These are phyloP conservation scores for Aramus guarauna DNA, from an alignment of 2,113 vertebrate genomes.

Conservation along the genomic window DNA sequence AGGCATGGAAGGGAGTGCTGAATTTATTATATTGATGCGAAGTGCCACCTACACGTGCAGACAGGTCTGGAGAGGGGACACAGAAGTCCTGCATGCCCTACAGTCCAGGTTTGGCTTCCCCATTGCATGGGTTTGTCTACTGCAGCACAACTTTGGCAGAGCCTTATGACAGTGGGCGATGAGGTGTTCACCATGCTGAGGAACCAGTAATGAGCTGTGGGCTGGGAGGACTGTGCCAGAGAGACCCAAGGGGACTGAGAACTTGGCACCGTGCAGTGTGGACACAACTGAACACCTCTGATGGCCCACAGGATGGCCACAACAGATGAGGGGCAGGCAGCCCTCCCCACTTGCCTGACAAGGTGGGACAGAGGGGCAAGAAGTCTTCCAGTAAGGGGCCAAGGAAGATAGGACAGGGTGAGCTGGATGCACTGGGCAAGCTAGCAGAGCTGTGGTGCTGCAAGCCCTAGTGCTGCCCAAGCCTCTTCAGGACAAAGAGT, in stretches of 20 bases:
- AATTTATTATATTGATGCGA: neutral
- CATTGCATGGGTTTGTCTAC: neutral
- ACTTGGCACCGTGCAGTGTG: accelerated
- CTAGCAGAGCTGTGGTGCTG: neutral
- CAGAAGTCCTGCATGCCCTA: neutral
- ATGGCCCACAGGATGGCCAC: neutral
- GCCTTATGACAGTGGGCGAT: accelerated
- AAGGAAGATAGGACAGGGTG: neutral
- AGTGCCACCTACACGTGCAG: neutral
- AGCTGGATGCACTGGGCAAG: neutral
- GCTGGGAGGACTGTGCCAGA: neutral
- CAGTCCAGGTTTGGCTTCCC: neutral
- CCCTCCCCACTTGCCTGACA: neutral
- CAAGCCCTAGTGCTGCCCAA: neutral
- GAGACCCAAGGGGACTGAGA: neutral
- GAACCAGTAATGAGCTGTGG: neutral
- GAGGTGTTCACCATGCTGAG: neutral
- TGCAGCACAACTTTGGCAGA: neutral
- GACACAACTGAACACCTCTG: neutral
- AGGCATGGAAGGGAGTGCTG: neutral
- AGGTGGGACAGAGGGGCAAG: neutral
- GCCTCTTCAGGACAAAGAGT: neutral
- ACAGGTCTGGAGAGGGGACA: neutral
- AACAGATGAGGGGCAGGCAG: neutral
- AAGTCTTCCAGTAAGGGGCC: neutral